These are phyloP conservation scores for Piaya cayana DNA, from an alignment of 2,113 vertebrate genomes.

Conservation along the genomic window DNA sequence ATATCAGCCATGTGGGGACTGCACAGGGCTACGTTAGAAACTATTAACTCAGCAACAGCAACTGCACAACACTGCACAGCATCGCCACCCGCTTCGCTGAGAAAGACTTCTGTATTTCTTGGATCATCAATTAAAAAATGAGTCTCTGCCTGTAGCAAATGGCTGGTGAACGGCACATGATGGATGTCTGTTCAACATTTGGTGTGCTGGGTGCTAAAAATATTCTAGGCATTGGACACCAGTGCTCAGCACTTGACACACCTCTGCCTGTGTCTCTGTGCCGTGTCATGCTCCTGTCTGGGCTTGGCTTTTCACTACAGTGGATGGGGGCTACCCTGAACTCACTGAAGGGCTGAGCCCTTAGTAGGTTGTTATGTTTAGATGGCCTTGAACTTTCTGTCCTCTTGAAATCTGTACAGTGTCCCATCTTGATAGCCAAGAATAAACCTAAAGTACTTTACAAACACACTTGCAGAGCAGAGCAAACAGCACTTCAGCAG, in stretches of 20 bases:
- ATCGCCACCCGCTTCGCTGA: neutral
- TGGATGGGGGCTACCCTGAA: neutral
- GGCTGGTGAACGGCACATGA: neutral
- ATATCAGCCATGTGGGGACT: neutral
- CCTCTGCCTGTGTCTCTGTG: neutral
- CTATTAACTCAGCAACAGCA: neutral
- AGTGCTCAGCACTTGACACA: neutral
- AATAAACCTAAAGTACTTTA: neutral
- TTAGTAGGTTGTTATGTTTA: neutral
- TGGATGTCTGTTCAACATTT: neutral
- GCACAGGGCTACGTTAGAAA: neutral
- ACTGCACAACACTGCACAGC: neutral
- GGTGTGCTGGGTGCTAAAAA: neutral
- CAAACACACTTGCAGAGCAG: neutral
- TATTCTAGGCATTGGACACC: neutral
- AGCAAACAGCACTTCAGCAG: neutral
- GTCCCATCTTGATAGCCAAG: neutral
- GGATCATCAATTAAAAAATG: neutral
- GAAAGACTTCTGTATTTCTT: neutral
- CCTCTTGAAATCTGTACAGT: neutral
- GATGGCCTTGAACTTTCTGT: conserved; percentile 1
- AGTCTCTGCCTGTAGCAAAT: neutral
- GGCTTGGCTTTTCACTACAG: neutral
- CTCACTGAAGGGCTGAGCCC: neutral
- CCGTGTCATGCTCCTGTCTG: neutral